Evolutionary conservation across 1,140 invertebrate genomes (phyloP).

Genomic region (Plectrocnemia conspersa): DNA sequence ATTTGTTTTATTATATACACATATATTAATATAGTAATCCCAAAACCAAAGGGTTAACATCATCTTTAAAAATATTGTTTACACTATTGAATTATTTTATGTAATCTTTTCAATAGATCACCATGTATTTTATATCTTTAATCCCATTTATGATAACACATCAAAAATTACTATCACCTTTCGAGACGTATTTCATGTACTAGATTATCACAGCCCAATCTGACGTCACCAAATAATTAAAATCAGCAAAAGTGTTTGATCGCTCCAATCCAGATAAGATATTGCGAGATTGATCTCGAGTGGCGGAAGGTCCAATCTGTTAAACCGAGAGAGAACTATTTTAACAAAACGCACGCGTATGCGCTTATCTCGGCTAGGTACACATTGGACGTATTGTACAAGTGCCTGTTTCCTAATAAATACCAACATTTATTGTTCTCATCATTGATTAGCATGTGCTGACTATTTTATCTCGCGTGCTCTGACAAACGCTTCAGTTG

Average conservation of each 20-base stretch:
- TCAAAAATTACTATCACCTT: too few relatives aligned
- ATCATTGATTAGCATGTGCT: not conserved
- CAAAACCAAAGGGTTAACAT: too few relatives aligned
- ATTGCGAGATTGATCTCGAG: not conserved
- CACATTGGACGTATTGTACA: not conserved
- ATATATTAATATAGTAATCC: too few relatives aligned
- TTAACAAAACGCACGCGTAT: too few relatives aligned
- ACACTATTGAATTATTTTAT: too few relatives aligned
- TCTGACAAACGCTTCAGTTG: not conserved
- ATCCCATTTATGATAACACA: not conserved
- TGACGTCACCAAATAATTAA: not conserved
- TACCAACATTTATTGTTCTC: not conserved
- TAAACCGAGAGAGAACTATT: too few relatives aligned
- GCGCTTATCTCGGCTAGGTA: too few relatives aligned
- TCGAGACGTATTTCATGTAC: not conserved
- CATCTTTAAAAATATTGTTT: too few relatives aligned
- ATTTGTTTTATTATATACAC: too few relatives aligned
- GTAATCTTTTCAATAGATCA: not conserved
- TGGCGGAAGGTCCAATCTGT: slow-evolving; percentile 5
- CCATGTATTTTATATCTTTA: not conserved
- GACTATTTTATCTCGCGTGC: not conserved
- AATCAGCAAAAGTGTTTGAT: not conserved
- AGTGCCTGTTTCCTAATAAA: slow-evolving; percentile 5
- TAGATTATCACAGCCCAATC: not conserved
- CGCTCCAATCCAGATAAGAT: not conserved